These are phyloP conservation scores for Palaemon carinicauda DNA, from an alignment of 1,140 invertebrate genomes.

Conservation along the genomic window DNA sequence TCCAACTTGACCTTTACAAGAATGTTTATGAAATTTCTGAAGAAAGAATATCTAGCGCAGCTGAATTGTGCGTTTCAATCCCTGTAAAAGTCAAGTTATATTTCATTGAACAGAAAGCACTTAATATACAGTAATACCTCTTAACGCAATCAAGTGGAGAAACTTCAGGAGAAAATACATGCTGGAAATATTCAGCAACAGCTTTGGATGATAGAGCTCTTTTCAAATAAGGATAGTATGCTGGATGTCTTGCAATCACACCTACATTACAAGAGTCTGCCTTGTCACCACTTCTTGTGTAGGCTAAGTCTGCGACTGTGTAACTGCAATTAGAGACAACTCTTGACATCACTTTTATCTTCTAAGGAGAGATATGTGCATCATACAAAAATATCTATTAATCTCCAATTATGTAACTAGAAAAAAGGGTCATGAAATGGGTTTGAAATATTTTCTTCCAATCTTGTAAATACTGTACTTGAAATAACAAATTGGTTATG, in stretches of 20 bases:
- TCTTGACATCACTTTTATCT: neutral
- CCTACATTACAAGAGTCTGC: conserved; percentile 69
- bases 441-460: neutral
- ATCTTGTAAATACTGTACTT: too few relatives aligned
- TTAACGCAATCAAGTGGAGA: conserved; percentile 28
- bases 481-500: too few relatives aligned
- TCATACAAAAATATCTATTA: too few relatives aligned
- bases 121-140: conserved; percentile 21
- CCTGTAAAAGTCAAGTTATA: neutral
- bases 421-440: too few relatives aligned
- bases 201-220: conserved; percentile 64
- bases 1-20: too few relatives aligned
- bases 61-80: too few relatives aligned
- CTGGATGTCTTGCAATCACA: conserved; percentile 67
- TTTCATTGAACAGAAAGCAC: neutral
- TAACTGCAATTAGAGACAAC: conserved; percentile 60
- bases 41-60: too few relatives aligned
- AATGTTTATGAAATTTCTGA: too few relatives aligned
- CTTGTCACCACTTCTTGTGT: conserved; percentile 70
- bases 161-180: conserved; percentile 63
- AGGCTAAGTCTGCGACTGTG: conserved; percentile 67
- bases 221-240: conserved; percentile 65
- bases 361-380: neutral
- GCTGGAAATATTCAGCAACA: conserved; percentile 66
- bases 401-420: too few relatives aligned